phyloP scores from a whole-genome alignment of 2,888 invertebrate species.

The Lepidocyrtinus sp. region DNA sequence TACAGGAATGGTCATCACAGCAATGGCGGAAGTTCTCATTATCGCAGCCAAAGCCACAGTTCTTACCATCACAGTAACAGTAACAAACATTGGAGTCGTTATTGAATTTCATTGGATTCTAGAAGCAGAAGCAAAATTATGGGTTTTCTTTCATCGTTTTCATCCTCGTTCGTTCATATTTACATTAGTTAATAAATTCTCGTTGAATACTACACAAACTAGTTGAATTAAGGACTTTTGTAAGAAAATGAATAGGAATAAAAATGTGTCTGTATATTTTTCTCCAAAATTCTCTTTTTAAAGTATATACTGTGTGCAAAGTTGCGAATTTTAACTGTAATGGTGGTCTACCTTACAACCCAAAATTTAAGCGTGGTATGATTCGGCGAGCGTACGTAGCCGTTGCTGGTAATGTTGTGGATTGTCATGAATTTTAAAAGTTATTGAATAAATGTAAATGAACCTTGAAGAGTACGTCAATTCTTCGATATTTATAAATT shows the following conservation, averaged over 20 bases:
- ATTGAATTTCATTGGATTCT: slow-evolving; percentile 47
- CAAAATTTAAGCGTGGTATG: too few relatives aligned
- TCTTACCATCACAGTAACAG: slow-evolving; percentile 37
- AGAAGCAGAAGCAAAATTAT: neutral
- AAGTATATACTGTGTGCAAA: too few relatives aligned
- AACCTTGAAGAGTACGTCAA: too few relatives aligned
- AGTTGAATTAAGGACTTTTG: too few relatives aligned
- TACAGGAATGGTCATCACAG: slow-evolving; percentile 46
- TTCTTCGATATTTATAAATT: neutral
- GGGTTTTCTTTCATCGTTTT: neutral
- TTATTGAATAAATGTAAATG: too few relatives aligned
- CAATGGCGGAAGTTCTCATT: slow-evolving; percentile 30
- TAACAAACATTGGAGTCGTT: slow-evolving; percentile 49
- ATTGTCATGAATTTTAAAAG: too few relatives aligned
- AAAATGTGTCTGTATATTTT: neutral
- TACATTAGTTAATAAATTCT: neutral
- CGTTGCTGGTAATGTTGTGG: too few relatives aligned
- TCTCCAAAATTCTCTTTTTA: too few relatives aligned
- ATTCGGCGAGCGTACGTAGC: too few relatives aligned
- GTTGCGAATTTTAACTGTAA: too few relatives aligned
- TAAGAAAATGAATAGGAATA: neutral
- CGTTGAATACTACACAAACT: neutral
- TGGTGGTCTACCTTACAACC: too few relatives aligned
- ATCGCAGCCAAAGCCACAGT: slow-evolving; percentile 44
- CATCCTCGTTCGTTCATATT: neutral